Evolutionary conservation across 2,797 vertebrate genomes (phyloP), one percentile per base, ranked within the genome.

Genomic region (Aselliscus stoliczkanus): DNA sequence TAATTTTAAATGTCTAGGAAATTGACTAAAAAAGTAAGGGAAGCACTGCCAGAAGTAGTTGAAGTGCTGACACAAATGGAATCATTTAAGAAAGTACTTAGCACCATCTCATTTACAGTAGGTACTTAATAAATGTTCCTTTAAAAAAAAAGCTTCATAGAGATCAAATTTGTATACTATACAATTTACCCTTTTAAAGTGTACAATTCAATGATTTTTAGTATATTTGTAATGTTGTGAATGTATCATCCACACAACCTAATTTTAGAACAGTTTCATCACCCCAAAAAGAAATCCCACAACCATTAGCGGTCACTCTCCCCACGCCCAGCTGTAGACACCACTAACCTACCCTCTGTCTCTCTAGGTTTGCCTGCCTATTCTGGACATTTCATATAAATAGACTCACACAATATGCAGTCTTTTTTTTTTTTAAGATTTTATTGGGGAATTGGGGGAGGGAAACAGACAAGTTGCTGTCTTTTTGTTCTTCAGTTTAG

Each of bases 231-330:
- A 87, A 20, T 88, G 73, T 31, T 86, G 58, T 82, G 52, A 94
- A 18, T 47, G 50, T 15, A 29, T 62, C 11, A 54, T 37, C 34
- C 47, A 64, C 2, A 89, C 29, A 89, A 62, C n/a, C 60, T 75
- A 90, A 85, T 76, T 54, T 92, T 54, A 96, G 81, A 70, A 76
- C 52, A 76, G 60, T 90, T 86, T 72, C 8, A 64, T 77, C 56
- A 77, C 17, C 21, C 47, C 58, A 50, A 31, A 67, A 65, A 85
- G 42, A 88, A 92, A 88, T 75, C 72, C 44, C 52, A 11, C 52
- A 50, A 70, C 25, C 17, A 70, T 25, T 11, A 79, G 64, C n/a
- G 79, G 54, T 62, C n/a, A 47, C 27, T 56, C 42, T 86, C 25
- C 76, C 67, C 34, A 87, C 1, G 7, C 5, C 31, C 12, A 25